These are phyloP conservation scores for Psammodynastes pulverulentus DNA, from an alignment of 2,113 vertebrate species.

Conservation along the genomic window DNA sequence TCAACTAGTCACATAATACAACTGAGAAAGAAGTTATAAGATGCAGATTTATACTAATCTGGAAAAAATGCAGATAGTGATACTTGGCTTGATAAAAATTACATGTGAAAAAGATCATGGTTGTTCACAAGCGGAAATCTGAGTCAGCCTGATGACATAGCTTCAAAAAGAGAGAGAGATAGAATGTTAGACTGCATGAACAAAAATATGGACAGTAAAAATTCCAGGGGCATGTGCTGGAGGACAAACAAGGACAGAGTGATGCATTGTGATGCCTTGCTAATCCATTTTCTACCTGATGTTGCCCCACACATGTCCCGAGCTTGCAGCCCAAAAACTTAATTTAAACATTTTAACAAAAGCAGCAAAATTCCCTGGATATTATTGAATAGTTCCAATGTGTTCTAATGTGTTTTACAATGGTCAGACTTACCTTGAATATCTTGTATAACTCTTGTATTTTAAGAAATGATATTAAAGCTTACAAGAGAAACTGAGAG, in stretches of 20 bases:
- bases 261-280: background rate
- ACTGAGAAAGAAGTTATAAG: background rate
- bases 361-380: background rate
- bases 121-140: background rate
- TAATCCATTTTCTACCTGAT: background rate
- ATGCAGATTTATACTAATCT: too few relatives aligned
- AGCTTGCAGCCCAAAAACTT: background rate
- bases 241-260: background rate
- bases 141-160: background rate
- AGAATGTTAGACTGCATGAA: background rate
- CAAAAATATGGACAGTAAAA: background rate
- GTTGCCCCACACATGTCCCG: background rate
- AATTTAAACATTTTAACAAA: background rate
- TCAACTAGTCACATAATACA: background rate
- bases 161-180: background rate
- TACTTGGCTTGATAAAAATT: background rate
- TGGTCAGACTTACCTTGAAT: background rate
- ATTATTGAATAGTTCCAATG: background rate
- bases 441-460: background rate
- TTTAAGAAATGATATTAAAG: background rate
- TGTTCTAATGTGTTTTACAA: background rate
- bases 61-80: background rate
- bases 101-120: background rate
- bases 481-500: background rate
- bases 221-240: background rate